phyloP scores from a whole-genome alignment of 2,113 vertebrate species.

The zebrafish (Danio rerio) region DNA sequence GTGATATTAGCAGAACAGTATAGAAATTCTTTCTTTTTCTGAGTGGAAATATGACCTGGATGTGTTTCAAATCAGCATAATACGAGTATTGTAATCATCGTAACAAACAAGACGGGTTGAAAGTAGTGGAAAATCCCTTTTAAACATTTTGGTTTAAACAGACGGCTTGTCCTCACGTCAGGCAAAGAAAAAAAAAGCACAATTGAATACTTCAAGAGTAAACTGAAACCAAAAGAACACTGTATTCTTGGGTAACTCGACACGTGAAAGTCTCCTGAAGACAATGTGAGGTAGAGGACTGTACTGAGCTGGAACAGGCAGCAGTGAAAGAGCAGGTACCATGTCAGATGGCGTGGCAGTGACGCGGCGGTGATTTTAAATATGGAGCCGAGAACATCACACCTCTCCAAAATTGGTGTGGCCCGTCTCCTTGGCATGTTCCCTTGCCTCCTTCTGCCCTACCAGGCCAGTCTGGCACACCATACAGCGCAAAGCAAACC shows the following conservation, averaged over 20 bases:
- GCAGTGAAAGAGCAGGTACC: constrained; percentile 54
- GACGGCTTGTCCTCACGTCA: constrained; percentile 30
- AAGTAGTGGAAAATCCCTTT: constrained; percentile 20
- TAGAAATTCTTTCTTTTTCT: not conserved
- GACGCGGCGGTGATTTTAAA: not conserved
- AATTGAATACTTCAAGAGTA: constrained; percentile 45
- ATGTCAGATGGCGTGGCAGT: constrained; percentile 49
- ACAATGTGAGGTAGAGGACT: constrained; percentile 88
- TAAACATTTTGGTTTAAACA: constrained; percentile 35
- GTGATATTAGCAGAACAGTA: not conserved
- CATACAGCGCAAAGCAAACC: constrained; percentile 92
- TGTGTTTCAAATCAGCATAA: not conserved
- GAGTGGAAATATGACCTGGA: not conserved
- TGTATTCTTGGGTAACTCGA: constrained; percentile 55
- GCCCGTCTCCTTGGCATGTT: constrained; percentile 95
- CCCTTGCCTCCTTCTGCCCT: constrained; percentile 91
- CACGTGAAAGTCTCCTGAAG: constrained; percentile 60
- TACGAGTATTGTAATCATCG: not conserved
- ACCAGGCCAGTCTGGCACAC: constrained; percentile 94
- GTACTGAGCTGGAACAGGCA: constrained; percentile 65
- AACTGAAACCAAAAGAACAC: constrained; percentile 60
- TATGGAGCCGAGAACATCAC: constrained; percentile 70
- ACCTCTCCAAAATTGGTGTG: constrained; percentile 98
- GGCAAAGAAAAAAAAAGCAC: constrained; percentile 38
- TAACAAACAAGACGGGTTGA: not conserved